Conservation (phyloP, 2,113 vertebrate genomes). For the Rattus rattus region DNA sequence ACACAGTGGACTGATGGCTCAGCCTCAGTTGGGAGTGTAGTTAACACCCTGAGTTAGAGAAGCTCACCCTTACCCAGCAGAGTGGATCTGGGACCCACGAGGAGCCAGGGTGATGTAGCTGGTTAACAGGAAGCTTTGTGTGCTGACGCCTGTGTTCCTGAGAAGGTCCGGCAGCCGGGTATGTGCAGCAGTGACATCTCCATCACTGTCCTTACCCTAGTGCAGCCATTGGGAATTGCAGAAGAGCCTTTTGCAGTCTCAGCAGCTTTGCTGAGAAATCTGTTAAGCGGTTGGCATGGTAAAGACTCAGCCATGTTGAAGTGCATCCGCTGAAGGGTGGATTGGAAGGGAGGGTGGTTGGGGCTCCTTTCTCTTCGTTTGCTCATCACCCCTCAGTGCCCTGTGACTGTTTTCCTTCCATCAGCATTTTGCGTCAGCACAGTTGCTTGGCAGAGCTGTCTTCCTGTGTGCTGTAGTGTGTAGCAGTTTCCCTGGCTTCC, state of each 20-base stretch:
- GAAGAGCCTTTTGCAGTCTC: not conserved
- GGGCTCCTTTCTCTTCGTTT: not conserved
- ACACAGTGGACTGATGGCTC: not conserved
- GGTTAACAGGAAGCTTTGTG: not conserved
- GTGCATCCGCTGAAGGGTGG: not conserved
- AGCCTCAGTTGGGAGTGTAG: not conserved
- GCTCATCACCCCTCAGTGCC: slow-evolving; percentile 1
- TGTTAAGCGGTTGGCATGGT: not conserved
- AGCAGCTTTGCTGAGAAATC: not conserved
- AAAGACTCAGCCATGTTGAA: not conserved
- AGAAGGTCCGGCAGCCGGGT: not conserved
- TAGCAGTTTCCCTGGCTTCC: not conserved
- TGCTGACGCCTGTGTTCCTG: not conserved
- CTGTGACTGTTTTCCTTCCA: slow-evolving; percentile 15
- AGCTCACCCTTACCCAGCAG: not conserved
- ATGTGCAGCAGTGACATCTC: not conserved
- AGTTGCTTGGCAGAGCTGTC: not conserved
- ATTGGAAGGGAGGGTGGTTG: not conserved
- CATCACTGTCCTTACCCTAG: not conserved
- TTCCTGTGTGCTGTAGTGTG: not conserved
- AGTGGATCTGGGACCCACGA: not conserved
- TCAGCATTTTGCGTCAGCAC: slow-evolving; percentile 26
- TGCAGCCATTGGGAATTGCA: not conserved
- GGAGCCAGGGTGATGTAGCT: not conserved
- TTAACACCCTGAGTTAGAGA: not conserved